Base-by-base conservation (phyloP, 2,888 invertebrate genomes). In the Macrophya annulata region DNA sequence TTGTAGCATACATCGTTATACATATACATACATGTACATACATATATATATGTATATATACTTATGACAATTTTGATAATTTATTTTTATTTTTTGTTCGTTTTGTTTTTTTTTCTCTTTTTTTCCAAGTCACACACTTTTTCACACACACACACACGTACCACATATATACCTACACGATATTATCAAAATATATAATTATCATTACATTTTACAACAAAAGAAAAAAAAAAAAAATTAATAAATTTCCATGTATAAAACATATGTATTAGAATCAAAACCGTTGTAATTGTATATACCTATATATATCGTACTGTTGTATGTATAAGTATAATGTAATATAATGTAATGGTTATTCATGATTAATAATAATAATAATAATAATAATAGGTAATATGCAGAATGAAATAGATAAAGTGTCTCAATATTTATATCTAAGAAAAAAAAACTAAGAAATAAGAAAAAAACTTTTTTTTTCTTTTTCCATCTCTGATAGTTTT, bases 321-420 rank as follows among this genome's bases (percentile, higher is more conserved):
- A 4, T 48, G 48, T 48, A 48, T 48, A 48, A 1, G 17, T 62
- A 62, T 62, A n/a, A 21, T 62, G 62, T 62, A 62, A 21, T 17
- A n/a, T 62, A 62, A 62, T 62, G 3, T n/a, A 62, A 48, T 48
- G 12, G 12, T 48, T 48, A 48, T 48, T 48, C 21, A 62, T n/a
- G 8, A 62, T 62, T 62, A 62, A 62, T 62, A 62, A 62, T 62
- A 21, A 62, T n/a, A 21, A 62, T 21, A 62, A 62, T 62, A 31
- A 55, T 55, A 55, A 55, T 55, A 55, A 55, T 55, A 15, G 55
- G 17, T n/a, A 62, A 71, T 71, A 71, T 71, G n/a, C 17, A 71
- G 71, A 40, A 4, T 40, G 40, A 71, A 31, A 31, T 31, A 21
- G 65, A 65, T 65, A 68, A 68, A 68, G n/a, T n/a, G 17, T 17